These are phyloP conservation scores for Lordiphosa stackelbergi DNA, from an alignment of 1,140 invertebrate genomes.

Conservation along the genomic window DNA sequence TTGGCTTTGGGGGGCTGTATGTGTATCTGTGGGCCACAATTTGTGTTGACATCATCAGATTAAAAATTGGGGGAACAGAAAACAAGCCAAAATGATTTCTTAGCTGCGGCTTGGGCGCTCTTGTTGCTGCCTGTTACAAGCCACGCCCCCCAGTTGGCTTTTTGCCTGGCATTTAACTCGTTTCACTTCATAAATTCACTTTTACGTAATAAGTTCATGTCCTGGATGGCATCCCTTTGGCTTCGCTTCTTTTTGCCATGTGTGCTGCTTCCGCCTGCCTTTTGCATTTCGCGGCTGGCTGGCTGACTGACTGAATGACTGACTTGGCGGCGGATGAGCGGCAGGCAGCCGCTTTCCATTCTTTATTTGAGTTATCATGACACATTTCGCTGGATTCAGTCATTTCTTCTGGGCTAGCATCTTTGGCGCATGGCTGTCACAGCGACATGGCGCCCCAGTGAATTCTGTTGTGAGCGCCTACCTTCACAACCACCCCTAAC, in stretches of 20 bases:
- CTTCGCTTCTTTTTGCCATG: constrained; percentile 9
- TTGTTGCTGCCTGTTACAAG: constrained; percentile 24
- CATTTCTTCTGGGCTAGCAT: constrained; percentile 58
- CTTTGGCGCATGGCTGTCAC: constrained; percentile 68
- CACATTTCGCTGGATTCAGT: constrained; percentile 74
- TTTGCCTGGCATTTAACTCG: constrained; percentile 73
- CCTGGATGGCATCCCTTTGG: constrained; percentile 20
- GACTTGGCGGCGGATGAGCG: constrained; percentile 2
- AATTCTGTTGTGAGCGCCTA: constrained; percentile 23
- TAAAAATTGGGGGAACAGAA: constrained; percentile 65
- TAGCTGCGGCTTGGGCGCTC: constrained; percentile 27
- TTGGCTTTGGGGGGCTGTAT: constrained; percentile 12
- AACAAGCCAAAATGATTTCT: constrained; percentile 69
- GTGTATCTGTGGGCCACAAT: constrained; percentile 50
- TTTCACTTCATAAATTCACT: constrained; percentile 75
- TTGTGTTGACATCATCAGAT: constrained; percentile 75
- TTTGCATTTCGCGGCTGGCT: constrained; percentile 73
- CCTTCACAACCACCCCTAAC: constrained; percentile 50
- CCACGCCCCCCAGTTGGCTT: constrained; percentile 24
- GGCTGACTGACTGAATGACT: constrained; percentile 37
- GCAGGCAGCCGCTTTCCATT: constrained; percentile 50
- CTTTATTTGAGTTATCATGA: constrained; percentile 76
- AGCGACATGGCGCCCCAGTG: constrained; percentile 60
- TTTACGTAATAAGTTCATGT: constrained; percentile 69
- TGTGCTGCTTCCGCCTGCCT: constrained; percentile 40